These are phyloP conservation scores for Acrobasis consociella DNA, from an alignment of 2,888 invertebrate genomes.

Conservation along the genomic window DNA sequence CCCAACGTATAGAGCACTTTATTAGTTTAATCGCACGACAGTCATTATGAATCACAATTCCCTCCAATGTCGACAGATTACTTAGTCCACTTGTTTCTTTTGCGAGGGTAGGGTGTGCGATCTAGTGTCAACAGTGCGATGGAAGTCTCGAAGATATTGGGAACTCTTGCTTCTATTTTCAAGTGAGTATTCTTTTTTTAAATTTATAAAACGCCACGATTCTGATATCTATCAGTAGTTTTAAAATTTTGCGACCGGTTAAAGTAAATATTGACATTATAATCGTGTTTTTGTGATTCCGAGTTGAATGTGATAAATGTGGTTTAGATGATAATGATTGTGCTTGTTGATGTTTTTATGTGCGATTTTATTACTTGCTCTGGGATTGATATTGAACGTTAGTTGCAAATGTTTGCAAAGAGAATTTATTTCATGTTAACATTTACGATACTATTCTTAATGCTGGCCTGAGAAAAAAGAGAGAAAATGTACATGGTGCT, in stretches of 20 bases:
- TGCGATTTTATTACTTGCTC: no score
- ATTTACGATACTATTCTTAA: no score
- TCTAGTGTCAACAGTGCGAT: neutral
- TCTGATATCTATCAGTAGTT: neutral
- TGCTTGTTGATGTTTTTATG: neutral
- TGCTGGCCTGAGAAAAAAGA: no score
- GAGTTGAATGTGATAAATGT: neutral
- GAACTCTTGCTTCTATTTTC: constrained; percentile 4
- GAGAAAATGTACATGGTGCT: no score
- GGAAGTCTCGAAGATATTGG: constrained; percentile 3
- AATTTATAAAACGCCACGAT: neutral
- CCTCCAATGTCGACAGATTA: constrained; percentile 7
- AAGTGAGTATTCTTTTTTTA: neutral
- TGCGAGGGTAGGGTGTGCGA: constrained; percentile 11
- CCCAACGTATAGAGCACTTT: neutral
- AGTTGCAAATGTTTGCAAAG: no score
- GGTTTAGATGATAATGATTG: neutral
- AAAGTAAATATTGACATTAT: constrained; percentile 4
- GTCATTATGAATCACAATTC: constrained; percentile 8
- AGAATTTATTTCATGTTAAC: no score
- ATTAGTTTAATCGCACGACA: constrained; percentile 11
- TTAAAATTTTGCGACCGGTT: neutral
- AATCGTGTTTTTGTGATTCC: neutral
- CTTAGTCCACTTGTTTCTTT: neutral
- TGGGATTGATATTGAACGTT: no score